Evolutionary conservation across 2,888 invertebrate species (phyloP).

Genomic region (Agapostemon virescens): DNA sequence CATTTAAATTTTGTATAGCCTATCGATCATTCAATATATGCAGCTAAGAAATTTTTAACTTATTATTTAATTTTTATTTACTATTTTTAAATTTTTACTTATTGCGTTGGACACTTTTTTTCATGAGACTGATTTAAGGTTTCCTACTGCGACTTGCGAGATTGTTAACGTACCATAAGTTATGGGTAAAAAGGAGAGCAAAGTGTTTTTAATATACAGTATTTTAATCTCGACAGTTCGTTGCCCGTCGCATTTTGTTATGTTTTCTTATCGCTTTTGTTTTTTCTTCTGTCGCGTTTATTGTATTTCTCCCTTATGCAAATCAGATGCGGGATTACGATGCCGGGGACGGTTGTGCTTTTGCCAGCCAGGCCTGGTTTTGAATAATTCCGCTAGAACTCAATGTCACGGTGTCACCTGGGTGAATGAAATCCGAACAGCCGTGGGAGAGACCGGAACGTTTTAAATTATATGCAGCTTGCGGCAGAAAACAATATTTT

Average conservation of each 20-base stretch:
- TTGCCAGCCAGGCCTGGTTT: constrained; percentile 74
- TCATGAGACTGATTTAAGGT: not conserved
- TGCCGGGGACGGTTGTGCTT: constrained; percentile 75
- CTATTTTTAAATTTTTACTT: not conserved
- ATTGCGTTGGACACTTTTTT: not conserved
- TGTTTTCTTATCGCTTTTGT: constrained; percentile 43
- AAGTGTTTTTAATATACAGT: not conserved
- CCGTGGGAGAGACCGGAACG: constrained; percentile 47
- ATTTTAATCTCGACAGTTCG: not conserved
- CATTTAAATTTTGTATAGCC: not conserved
- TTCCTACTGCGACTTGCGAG: not conserved
- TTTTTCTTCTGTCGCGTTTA: constrained; percentile 55
- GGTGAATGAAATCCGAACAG: constrained; percentile 67
- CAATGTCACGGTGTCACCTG: constrained; percentile 70
- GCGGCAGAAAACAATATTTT: constrained; percentile 37
- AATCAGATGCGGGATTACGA: constrained; percentile 75
- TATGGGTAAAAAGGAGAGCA: not conserved
- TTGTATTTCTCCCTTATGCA: constrained; percentile 71
- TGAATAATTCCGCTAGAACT: constrained; percentile 72
- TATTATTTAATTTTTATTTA: no score
- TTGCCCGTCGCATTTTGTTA: not conserved
- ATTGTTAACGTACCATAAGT: not conserved
- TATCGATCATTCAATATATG: no score
- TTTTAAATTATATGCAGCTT: constrained; percentile 45
- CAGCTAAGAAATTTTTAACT: not conserved